Percentiles rank a stretch among this genome's conserved stretches.
These are phyloP conservation scores for Pseudochromis fuscus DNA, from an alignment of 2,797 vertebrate genomes.

Conservation along the genomic window DNA sequence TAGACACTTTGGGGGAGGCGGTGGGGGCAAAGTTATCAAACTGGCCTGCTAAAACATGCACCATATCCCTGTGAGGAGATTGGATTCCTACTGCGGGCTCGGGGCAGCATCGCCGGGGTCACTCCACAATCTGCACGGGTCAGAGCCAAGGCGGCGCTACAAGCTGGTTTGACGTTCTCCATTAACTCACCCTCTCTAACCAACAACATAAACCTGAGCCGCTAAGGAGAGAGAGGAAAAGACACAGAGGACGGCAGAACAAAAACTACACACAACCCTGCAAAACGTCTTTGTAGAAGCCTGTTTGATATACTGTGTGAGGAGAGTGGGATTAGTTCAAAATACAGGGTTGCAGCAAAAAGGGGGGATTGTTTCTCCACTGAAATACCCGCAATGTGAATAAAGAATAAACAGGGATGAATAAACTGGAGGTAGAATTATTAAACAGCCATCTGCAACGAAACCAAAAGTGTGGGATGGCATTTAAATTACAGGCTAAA, in stretches of 20 bases:
- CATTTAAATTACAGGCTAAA: conserved; percentile 29
- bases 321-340: conserved; percentile 8
- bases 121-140: conserved; percentile 83
- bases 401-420: conserved; percentile 11
- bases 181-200: conserved; percentile 76
- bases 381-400: conserved; percentile 16
- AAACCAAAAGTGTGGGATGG: conserved; percentile 24
- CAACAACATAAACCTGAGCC: conserved; percentile 61
- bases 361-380: background rate
- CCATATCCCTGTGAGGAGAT: conserved; percentile 79
- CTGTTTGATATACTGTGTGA: conserved; percentile 3
- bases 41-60: conserved; percentile 77
- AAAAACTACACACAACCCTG: background rate
- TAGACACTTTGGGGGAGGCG: conserved; percentile 59
- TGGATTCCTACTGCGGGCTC: conserved; percentile 79
- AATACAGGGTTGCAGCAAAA: background rate
- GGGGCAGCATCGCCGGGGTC: conserved; percentile 73
- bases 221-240: conserved; percentile 39
- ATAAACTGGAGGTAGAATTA: background rate
- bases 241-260: background rate
- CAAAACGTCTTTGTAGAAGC: conserved; percentile 1
- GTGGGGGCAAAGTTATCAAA: conserved; percentile 74
- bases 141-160: conserved; percentile 74
- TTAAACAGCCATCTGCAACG: conserved; percentile 11
- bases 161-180: conserved; percentile 77